Percentiles rank a stretch among this genome's conserved stretches.
Conservation (phyloP, 2,888 invertebrate genomes). For the Incurvaria masculella region DNA sequence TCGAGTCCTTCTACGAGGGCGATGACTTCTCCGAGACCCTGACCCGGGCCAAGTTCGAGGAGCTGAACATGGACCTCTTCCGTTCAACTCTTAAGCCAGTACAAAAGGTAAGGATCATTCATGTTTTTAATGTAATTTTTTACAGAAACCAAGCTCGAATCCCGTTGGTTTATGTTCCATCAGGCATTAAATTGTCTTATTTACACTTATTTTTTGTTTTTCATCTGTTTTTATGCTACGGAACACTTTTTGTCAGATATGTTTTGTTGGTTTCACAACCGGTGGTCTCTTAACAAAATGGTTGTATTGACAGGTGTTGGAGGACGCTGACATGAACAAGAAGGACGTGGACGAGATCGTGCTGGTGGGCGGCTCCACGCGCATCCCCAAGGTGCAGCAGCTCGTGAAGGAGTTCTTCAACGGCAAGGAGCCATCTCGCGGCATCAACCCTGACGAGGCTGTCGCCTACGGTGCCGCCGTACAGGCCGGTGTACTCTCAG, state of each 20-base stretch:
- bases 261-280: too few relatives aligned
- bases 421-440: slow-evolving; percentile 96
- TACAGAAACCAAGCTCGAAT: too few relatives aligned
- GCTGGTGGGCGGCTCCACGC: slow-evolving; percentile 96
- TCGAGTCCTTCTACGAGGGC: slow-evolving; percentile 97
- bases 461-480: slow-evolving; percentile 99
- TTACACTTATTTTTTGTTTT: too few relatives aligned
- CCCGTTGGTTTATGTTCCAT: too few relatives aligned
- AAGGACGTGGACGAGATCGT: slow-evolving; percentile 99
- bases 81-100: slow-evolving; percentile 94
- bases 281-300: too few relatives aligned
- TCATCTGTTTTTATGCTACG: too few relatives aligned
- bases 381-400: slow-evolving; percentile 97
- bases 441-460: slow-evolving; percentile 99
- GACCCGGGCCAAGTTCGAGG: slow-evolving; percentile 98
- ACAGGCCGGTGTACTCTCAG: slow-evolving; percentile 96
- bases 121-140: background rate
- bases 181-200: too few relatives aligned
- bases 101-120: slow-evolving; percentile 63
- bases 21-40: slow-evolving; percentile 98
- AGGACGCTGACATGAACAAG: slow-evolving; percentile 99
- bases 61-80: slow-evolving; percentile 92
- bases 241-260: too few relatives aligned
- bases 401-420: slow-evolving; percentile 93
- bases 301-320: slow-evolving; percentile 69